A percentile compares a stretch with the other conserved stretches of the same genome.
These are phyloP conservation scores for Muscina levida DNA, from an alignment of 2,888 invertebrate species.

Conservation along the genomic window DNA sequence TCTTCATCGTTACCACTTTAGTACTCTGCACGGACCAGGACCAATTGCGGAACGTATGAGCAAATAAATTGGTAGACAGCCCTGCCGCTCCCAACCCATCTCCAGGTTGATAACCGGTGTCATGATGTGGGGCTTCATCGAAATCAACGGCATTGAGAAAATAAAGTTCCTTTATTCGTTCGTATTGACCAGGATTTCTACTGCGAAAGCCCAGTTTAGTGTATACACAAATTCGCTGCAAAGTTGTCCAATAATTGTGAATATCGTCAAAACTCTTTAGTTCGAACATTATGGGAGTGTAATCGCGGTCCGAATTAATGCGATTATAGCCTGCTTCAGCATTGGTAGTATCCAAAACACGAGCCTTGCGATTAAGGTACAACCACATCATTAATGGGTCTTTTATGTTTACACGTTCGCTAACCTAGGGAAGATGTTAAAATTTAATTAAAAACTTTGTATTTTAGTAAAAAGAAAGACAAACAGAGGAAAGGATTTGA, in stretches of 20 bases:
- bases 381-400: constrained; percentile 85
- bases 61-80: constrained; percentile 85
- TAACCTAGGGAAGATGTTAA: constrained; percentile 70
- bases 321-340: constrained; percentile 84
- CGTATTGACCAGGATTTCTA: constrained; percentile 60
- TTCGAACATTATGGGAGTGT: constrained; percentile 81
- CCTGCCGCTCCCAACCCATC: constrained; percentile 85
- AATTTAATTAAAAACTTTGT: too few species aligned
- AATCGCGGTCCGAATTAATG: constrained; percentile 82
- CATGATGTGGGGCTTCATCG: constrained; percentile 77
- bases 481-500: too few species aligned
- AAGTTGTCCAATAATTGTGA: constrained; percentile 85
- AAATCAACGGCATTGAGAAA: constrained; percentile 70
- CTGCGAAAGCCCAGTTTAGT: constrained; percentile 82
- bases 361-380: constrained; percentile 84
- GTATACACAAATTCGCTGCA: constrained; percentile 85
- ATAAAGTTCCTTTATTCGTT: constrained; percentile 58
- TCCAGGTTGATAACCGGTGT: constrained; percentile 85
- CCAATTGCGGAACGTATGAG: constrained; percentile 85
- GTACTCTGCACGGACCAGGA: constrained; percentile 79
- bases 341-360: constrained; percentile 84
- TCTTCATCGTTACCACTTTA: constrained; percentile 47
- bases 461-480: too few species aligned
- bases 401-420: constrained; percentile 81
- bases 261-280: constrained; percentile 82